These are phyloP conservation scores for Tachysurus vachellii DNA, from an alignment of 2,113 vertebrate species.

Conservation along the genomic window DNA sequence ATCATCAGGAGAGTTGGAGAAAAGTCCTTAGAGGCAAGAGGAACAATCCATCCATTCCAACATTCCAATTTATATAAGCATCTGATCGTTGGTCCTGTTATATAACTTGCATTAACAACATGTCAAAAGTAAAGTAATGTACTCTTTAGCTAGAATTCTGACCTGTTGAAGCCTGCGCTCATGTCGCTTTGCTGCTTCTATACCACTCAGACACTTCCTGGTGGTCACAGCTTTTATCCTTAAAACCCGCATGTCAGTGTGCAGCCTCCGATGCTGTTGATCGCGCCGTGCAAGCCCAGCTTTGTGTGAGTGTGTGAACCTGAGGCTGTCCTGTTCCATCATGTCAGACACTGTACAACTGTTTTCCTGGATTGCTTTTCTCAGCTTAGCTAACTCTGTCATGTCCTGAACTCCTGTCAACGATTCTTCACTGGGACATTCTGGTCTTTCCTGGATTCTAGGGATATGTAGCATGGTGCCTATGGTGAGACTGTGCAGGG, in stretches of 20 bases:
- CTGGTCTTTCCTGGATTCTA: slow-evolving; percentile 10
- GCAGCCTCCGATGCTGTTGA: slow-evolving; percentile 59
- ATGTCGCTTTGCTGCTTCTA: slow-evolving; percentile 52
- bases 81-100: background rate
- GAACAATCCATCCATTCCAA: background rate
- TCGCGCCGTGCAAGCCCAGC: slow-evolving; percentile 55
- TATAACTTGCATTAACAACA: background rate
- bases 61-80: background rate
- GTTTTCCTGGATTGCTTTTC: slow-evolving; percentile 12
- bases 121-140: background rate
- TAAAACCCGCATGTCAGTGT: slow-evolving; percentile 61
- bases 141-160: slow-evolving; percentile 2
- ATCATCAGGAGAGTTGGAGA: background rate
- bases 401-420: slow-evolving; percentile 49
- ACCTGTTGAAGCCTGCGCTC: slow-evolving; percentile 71
- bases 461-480: slow-evolving; percentile 43
- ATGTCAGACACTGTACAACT: slow-evolving; percentile 30
- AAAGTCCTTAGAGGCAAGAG: background rate
- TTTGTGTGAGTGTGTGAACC: slow-evolving; percentile 53
- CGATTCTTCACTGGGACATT: slow-evolving; percentile 11
- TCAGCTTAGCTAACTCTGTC: slow-evolving; percentile 56
- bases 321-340: slow-evolving; percentile 18
- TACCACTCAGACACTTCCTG: slow-evolving; percentile 47
- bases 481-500: slow-evolving; percentile 54
- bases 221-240: slow-evolving; percentile 56